Percentiles rank a stretch among this genome's conserved stretches.
These are phyloP conservation scores for Sarotherodon lohbergeri DNA, from an alignment of 2,113 vertebrate genomes.

Conservation along the genomic window DNA sequence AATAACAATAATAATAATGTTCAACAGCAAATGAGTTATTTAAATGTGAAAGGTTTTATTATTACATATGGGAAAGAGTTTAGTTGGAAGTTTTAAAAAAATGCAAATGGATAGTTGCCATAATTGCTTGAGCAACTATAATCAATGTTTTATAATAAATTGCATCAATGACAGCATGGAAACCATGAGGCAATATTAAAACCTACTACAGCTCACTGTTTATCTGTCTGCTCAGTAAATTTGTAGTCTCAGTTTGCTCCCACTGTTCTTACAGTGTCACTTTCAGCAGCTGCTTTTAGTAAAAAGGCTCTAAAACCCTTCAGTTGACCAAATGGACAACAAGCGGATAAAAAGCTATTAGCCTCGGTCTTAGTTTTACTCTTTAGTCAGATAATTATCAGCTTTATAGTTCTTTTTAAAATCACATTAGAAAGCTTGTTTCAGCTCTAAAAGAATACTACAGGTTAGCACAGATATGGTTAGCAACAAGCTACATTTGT, in stretches of 20 bases:
- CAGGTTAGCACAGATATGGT: background rate
- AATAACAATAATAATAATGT: background rate
- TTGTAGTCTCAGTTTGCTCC: background rate
- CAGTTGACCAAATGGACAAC: background rate
- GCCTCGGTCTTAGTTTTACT: fast-evolving
- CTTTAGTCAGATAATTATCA: background rate
- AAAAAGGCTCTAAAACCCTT: background rate
- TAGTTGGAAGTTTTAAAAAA: background rate
- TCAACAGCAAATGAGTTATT: background rate
- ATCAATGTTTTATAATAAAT: background rate
- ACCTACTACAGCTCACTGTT: background rate
- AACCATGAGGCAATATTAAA: background rate
- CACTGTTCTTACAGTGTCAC: background rate
- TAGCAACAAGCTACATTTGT: background rate
- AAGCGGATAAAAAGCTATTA: fast-evolving
- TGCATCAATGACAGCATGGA: background rate
- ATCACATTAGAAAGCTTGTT: background rate
- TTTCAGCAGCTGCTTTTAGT: background rate
- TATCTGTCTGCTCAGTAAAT: fast-evolving
- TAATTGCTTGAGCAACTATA: background rate
- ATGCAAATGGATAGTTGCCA: background rate
- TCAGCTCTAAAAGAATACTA: background rate
- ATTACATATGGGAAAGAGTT: background rate
- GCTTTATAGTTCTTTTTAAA: background rate
- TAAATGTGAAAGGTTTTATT: background rate